phyloP scores from a whole-genome alignment of 2,113 vertebrate genomes.

The Embiotoca jacksoni region DNA sequence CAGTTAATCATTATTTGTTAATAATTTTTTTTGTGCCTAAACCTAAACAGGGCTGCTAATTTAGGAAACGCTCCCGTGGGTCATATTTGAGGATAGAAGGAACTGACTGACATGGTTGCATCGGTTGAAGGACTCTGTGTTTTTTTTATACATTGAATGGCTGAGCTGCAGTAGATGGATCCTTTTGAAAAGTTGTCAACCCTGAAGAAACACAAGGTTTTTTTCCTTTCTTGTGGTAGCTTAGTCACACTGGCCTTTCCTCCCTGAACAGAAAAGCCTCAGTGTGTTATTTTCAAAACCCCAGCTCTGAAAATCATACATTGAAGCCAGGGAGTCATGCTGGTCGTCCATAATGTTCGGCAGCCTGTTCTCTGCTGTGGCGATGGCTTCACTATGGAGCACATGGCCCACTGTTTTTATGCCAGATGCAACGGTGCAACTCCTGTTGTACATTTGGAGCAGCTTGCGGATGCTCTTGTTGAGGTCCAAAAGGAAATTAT shows the following conservation, averaged over 20 bases:
- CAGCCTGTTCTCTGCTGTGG: constrained; percentile 65
- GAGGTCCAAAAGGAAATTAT: constrained; percentile 56
- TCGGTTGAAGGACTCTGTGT: neutral
- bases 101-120: too few relatives aligned
- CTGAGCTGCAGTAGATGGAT: neutral
- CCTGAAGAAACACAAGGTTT: neutral
- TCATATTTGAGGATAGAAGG: too few relatives aligned
- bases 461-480: constrained; percentile 30
- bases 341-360: constrained; percentile 71
- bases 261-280: constrained; percentile 16
- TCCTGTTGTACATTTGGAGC: constrained; percentile 56
- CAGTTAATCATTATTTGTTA: too few relatives aligned
- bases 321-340: constrained; percentile 65
- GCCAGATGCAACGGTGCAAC: constrained; percentile 71
- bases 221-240: constrained; percentile 12
- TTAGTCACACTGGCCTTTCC: neutral
- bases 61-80: too few relatives aligned
- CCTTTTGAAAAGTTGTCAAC: neutral
- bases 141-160: neutral
- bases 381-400: constrained; percentile 57
- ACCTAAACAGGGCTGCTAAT: too few relatives aligned
- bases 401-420: constrained; percentile 67
- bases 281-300: constrained; percentile 56
- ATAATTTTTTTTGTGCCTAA: too few relatives aligned
- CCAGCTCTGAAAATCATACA: constrained; percentile 34